Evolutionary conservation across 2,888 invertebrate genomes (phyloP), one percentile per base, ranked within the genome.

Genomic region (Keiferia lycopersicella): DNA sequence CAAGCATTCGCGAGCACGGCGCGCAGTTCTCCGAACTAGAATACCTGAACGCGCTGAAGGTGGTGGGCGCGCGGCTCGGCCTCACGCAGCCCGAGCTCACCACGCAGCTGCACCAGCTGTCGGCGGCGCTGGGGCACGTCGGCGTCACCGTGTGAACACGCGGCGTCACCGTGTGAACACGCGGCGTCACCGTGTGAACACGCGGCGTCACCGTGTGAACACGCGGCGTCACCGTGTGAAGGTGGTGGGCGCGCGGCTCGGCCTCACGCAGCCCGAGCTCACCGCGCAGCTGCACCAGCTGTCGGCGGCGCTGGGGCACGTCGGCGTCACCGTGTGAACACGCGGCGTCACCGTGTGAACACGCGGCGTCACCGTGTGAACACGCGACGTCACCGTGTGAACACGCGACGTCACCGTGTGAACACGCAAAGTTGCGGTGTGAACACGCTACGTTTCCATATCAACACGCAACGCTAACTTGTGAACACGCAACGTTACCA

Each of bases 21-120:
- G 94, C 97, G 0, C 95, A 96, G 82, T 98, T 97, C 86, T 95
- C 96, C 0, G 96, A 97, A 82, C 90, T 96, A 75, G 98, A 98
- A 83, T 97, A 98, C 82, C 93, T 96, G 81, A 96, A 96, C 83
- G 96, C 97, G 45, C 93, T 98, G 79, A 95, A 96, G 76, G 93
- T 97, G 71, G 96, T 94, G 78, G 96, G 93, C 76, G 95, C 93
- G 81, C 94, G 92, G 11, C 93, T 93, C 51, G 86, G 87, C 39
- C 85, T 92, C 38, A 87, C 94, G 26, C 82, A 91, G 34, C 89
- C 91, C 58, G 92, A 93, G 57, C 93, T 96, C 75, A 93, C 93
- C 71, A 93, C 93, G 64, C 95, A 96, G 74, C 93, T 98, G 71
- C 95, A 96, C 80, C 94, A 96, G 72, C 93, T 98, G 53, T 95